phyloP scores from a whole-genome alignment of 1,140 invertebrate genomes.

The Chrysomallon squamiferum region DNA sequence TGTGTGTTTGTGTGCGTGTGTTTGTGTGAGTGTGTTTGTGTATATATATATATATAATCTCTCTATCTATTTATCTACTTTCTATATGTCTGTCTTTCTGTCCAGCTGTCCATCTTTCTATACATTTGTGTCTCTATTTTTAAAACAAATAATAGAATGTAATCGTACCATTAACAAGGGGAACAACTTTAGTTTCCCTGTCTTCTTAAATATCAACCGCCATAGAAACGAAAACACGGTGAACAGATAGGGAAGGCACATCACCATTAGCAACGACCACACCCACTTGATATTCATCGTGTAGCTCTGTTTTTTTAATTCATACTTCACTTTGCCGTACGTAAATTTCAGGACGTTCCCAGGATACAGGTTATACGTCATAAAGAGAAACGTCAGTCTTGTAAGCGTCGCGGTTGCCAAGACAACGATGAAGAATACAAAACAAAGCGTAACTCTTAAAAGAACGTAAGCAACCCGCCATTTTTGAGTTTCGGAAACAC shows the following conservation, averaged over 20 bases:
- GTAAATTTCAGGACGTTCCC: not conserved
- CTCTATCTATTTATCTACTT: not conserved
- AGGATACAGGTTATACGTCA: constrained; percentile 29
- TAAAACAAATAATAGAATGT: too few species aligned
- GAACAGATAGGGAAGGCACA: constrained; percentile 42
- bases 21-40: too few species aligned
- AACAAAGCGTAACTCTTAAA: constrained; percentile 15
- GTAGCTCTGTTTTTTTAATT: not conserved
- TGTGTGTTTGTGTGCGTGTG: too few species aligned
- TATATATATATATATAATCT: not conserved
- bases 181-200: constrained; percentile 13
- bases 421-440: constrained; percentile 17
- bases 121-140: too few species aligned
- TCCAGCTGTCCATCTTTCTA: too few species aligned
- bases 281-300: constrained; percentile 34
- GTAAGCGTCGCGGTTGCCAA: constrained; percentile 21
- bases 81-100: too few species aligned
- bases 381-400: constrained; percentile 24
- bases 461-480: not conserved
- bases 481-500: constrained; percentile 2
- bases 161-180: constrained; percentile 39
- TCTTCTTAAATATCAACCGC: constrained; percentile 43
- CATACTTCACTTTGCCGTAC: not conserved
- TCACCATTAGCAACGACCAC: constrained; percentile 39
- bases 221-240: constrained; percentile 24